phyloP scores from a whole-genome alignment of 2,113 vertebrate species.

The Pungitius pungitius region DNA sequence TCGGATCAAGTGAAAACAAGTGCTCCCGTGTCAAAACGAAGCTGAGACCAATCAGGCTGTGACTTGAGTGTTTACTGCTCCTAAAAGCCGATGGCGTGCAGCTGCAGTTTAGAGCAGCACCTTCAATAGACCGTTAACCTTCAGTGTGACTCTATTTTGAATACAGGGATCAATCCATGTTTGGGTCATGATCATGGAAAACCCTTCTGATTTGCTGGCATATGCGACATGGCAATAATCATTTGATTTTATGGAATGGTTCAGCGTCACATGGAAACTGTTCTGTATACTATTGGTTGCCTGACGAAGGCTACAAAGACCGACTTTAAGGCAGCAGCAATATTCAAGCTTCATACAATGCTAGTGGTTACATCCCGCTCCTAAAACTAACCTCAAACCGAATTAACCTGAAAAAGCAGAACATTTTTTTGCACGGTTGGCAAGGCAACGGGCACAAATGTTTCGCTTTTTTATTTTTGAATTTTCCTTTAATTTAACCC shows the following conservation, averaged over 20 bases:
- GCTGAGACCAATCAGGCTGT: slow-evolving; percentile 8
- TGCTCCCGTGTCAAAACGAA: slow-evolving; percentile 12
- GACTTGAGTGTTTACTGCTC: slow-evolving; percentile 16
- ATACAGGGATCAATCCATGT: not conserved
- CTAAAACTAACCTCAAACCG: not conserved
- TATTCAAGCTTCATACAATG: not conserved
- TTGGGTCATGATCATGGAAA: not conserved
- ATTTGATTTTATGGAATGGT: not conserved
- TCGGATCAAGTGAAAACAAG: not conserved
- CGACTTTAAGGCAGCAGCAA: not conserved
- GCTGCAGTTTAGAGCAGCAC: not conserved
- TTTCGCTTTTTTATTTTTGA: not conserved
- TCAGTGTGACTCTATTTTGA: not conserved
- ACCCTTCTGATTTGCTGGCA: slow-evolving; percentile 9
- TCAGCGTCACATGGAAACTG: not conserved
- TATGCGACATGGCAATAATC: not conserved
- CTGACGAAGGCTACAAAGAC: not conserved
- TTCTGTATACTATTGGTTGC: not conserved
- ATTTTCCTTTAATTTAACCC: slow-evolving; percentile 22
- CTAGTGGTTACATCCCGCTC: not conserved
- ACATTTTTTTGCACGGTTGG: slow-evolving; percentile 1
- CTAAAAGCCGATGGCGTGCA: slow-evolving; percentile 7
- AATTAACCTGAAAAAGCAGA: slow-evolving; percentile 7
- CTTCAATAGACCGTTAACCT: slow-evolving; percentile 6
- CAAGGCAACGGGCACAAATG: not conserved